phyloP scores from a whole-genome alignment of 1,140 invertebrate species.

The Heterodera carotae region DNA sequence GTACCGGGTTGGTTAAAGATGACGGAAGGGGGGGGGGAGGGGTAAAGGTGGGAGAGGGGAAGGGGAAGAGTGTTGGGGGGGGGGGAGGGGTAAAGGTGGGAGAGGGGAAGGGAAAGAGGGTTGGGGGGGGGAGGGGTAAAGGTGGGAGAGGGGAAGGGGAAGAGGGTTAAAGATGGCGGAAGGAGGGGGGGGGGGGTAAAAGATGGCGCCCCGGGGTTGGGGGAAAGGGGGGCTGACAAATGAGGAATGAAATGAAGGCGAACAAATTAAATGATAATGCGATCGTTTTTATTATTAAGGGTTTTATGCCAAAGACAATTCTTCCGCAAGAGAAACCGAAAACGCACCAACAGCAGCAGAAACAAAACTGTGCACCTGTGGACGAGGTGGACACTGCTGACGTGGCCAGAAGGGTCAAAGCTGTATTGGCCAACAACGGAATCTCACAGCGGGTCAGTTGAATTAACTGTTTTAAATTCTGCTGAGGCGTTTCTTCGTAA shows the following conservation, averaged over 20 bases:
- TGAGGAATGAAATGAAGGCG: no score
- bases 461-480: no score
- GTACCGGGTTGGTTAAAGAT: no score
- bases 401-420: conserved; percentile 38
- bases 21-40: no score
- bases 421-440: conserved; percentile 35
- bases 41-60: no score
- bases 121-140: not conserved
- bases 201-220: no score
- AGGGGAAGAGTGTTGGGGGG: not conserved
- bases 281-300: not conserved
- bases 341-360: conserved; percentile 16
- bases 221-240: no score
- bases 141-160: not conserved
- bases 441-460: conserved; percentile 35
- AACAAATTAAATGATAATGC: not conserved
- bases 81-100: not conserved
- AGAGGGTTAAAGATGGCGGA: no score
- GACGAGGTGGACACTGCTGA: conserved; percentile 48
- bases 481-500: no score
- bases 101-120: not conserved
- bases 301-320: not conserved
- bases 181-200: no score
- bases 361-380: conserved; percentile 24
- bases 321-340: not conserved